Evolutionary conservation across 1,140 invertebrate species (phyloP), one percentile per base, ranked within the genome.

Genomic region (Polyergus mexicanus): DNA sequence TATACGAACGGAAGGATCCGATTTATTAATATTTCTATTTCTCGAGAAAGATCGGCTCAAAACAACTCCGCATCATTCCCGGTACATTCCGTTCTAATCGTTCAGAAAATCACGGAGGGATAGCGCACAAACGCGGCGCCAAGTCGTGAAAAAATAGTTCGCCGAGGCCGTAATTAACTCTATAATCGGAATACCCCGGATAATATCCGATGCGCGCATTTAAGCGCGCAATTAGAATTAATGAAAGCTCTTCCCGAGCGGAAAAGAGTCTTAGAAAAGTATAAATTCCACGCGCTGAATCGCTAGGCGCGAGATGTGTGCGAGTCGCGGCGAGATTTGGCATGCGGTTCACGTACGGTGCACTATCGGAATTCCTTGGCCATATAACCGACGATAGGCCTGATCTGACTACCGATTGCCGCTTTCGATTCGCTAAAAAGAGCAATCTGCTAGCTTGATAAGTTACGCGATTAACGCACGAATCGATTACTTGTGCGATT

Each of bases 331-430:
- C 35, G 63, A 62, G 68, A 80, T 85, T 88, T 89, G 74, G 81
- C 86, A 54, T 74, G 69, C 83, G n/a, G 86, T 74, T 74, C 83
- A 86, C 85, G 72, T 10, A 28, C 65, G 32, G 47, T 68, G 13
- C 66, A 68, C 68, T 85, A 78, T 84, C 81, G 60, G 86, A 89
- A 89, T 89, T 89, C 75, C 44, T 41, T 16, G 8, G 22, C 35
- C 11, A 16, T 68, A 38, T 25, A 68, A 47, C 38, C 11, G 54
- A 38, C 22, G 56, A 76, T 13, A 44, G 38, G 4, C 69, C 51
- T 16, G 56, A 44, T 76, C 56, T 25, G 72, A 22, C 32, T 35
- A 16, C 6, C 13, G 71, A 74, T n/a, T 56, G 62, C 56, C 25
- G 22, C 25, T 76, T 38, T 63, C 22, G 28, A 28, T 32, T 10